These are phyloP conservation scores for Oligia fasciuncula DNA, from an alignment of 2,888 invertebrate genomes.

Conservation along the genomic window DNA sequence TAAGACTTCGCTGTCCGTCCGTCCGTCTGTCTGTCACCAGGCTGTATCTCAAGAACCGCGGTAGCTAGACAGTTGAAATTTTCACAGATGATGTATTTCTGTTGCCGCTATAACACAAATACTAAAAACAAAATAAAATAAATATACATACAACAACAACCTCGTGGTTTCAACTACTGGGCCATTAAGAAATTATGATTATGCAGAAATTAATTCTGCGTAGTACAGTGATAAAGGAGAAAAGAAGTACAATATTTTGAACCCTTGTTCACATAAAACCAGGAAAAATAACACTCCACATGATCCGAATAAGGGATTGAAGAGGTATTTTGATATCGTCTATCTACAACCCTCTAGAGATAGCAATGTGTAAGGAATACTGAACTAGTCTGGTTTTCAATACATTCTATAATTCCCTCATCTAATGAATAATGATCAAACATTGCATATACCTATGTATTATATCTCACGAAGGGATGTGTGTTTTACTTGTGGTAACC, in stretches of 20 bases:
- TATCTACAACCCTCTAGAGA: conserved; percentile 8
- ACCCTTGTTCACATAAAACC: conserved; percentile 16
- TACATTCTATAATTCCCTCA: neutral
- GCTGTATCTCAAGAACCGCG: too few relatives aligned
- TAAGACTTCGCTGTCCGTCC: too few relatives aligned
- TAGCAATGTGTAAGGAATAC: conserved; percentile 27
- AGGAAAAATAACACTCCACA: neutral
- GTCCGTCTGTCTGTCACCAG: too few relatives aligned
- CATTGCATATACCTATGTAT: neutral
- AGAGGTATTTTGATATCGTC: conserved; percentile 15
- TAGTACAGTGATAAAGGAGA: neutral
- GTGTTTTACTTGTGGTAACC: too few relatives aligned
- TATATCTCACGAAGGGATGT: too few relatives aligned
- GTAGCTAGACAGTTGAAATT: too few relatives aligned
- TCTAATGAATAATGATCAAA: conserved; percentile 19
- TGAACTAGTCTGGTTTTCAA: conserved; percentile 18
- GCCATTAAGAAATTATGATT: neutral
- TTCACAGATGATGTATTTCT: too few relatives aligned
- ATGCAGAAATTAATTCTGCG: neutral
- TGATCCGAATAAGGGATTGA: neutral
- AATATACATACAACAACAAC: too few relatives aligned
- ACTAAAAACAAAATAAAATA: too few relatives aligned
- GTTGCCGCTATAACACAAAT: too few relatives aligned
- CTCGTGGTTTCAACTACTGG: too few relatives aligned
- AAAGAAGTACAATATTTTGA: neutral